Base-by-base conservation (phyloP, 2,797 vertebrate species). In the Psittacula derbiana region DNA sequence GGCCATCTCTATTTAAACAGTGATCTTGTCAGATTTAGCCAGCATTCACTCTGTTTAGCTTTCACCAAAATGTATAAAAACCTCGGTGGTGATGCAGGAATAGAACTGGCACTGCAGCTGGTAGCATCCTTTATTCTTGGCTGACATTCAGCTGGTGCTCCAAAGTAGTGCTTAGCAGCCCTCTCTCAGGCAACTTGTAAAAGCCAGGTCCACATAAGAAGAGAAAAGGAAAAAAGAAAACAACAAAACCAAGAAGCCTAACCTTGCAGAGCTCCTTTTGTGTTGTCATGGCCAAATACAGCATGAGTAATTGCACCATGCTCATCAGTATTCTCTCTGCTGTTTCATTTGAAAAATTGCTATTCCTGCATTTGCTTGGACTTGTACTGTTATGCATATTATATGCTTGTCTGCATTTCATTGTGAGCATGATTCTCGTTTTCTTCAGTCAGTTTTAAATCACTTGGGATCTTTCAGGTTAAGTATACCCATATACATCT, bases 281-380 rank as follows among this genome's bases (percentile, higher is more conserved):
- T 79, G 28, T 58, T 92, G 57, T 82, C 36, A 36, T 87, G 40
- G 36, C 33, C 73, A 92, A 47, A 67, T 70, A 33, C 31, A 53
- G 31, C 49, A 60, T 53, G 74, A 85, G 25, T 93, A 62, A 92
- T 87, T 85, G 61, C 50, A 15, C 19, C 80, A 30, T 49, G 31
- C 67, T 87, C 5, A 6, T 87, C 87, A 31, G 30, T 67, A 67
- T 85, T 80, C 49, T 88, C 12, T 65, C 19, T 60, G 36, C 70
- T 65, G 55, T 85, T 95, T 89, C 44, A 25, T 89, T 82, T 87
- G 86, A 67, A 92, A 82, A 93, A 91, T 23, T 74, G 61, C 33
- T 67, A 36, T 80, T 93, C 75, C 64, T 64, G 27, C 16, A 8
- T 89, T 91, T 93, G 41, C 52, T 69, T 41, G 62, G 52, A 53